Conservation (phyloP, 2,888 invertebrate genomes). For the Pyrochroa serraticornis region DNA sequence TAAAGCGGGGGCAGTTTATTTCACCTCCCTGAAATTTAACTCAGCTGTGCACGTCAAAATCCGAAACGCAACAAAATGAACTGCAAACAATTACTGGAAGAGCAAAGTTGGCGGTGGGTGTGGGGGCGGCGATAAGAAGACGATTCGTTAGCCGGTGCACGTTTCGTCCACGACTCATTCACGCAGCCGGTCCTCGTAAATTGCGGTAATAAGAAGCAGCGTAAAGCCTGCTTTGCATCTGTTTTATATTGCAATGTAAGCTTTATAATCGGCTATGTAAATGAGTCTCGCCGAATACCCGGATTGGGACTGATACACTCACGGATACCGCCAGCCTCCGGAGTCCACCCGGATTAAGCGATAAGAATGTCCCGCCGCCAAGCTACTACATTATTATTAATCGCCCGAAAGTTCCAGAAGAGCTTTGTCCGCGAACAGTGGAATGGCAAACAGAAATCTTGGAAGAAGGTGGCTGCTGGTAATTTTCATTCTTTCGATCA, state of each 20-base stretch:
- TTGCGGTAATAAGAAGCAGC: slow-evolving; percentile 40
- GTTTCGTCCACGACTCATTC: slow-evolving; percentile 34
- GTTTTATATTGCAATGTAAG: slow-evolving; percentile 48
- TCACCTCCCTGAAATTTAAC: too few species aligned
- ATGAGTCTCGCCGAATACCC: slow-evolving; percentile 36
- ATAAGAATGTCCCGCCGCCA: slow-evolving; percentile 8
- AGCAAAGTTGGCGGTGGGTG: not conserved
- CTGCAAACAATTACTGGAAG: not conserved
- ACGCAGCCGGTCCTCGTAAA: slow-evolving; percentile 36
- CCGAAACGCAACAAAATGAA: too few species aligned
- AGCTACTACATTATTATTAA: too few species aligned
- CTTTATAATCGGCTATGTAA: slow-evolving; percentile 50
- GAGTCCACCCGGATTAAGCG: slow-evolving; percentile 15
- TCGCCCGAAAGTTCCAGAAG: too few species aligned
- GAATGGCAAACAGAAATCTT: too few species aligned
- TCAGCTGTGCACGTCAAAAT: too few species aligned
- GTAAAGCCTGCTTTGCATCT: slow-evolving; percentile 47
- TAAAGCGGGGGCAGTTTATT: too few species aligned
- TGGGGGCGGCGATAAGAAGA: slow-evolving; percentile 26
- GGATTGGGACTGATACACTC: slow-evolving; percentile 33
- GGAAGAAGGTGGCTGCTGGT: too few species aligned
- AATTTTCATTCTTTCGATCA: too few species aligned
- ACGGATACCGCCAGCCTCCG: slow-evolving; percentile 4
- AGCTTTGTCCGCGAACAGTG: too few species aligned
- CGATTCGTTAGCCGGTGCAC: slow-evolving; percentile 33